Evolutionary conservation across 2,113 vertebrate species (phyloP).

Genomic region (Bagarius yarrelli): DNA sequence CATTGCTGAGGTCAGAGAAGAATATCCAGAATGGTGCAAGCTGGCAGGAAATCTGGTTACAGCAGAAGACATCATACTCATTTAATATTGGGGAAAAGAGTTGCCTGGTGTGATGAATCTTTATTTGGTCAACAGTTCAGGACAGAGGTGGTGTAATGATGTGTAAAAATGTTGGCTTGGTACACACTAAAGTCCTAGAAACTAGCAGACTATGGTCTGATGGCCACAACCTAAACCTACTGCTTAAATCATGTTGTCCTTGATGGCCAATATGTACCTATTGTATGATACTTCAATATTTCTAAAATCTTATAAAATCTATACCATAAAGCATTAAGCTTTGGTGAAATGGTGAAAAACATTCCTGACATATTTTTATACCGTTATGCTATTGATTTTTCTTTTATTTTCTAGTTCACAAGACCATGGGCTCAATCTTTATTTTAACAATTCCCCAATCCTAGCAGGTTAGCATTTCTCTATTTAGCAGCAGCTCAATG

Average conservation of each 20-base stretch:
- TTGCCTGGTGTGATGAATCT: background rate
- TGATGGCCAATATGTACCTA: background rate
- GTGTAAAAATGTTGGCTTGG: background rate
- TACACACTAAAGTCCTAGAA: background rate
- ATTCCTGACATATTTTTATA: constrained; percentile 21
- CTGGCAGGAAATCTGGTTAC: background rate
- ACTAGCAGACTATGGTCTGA: background rate
- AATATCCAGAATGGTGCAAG: background rate
- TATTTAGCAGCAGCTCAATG: constrained; percentile 7
- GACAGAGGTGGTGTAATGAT: background rate
- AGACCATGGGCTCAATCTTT: constrained; percentile 29
- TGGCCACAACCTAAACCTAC: too few relatives aligned
- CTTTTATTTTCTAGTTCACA: constrained; percentile 40
- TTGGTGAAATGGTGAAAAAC: constrained; percentile 29
- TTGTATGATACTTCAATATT: background rate
- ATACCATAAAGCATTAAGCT: background rate
- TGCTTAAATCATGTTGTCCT: background rate
- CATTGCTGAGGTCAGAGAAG: background rate
- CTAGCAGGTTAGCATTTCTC: constrained; percentile 18
- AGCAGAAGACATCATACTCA: background rate
- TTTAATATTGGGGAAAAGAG: background rate
- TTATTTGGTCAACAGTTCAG: background rate
- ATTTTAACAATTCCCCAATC: constrained; percentile 18
- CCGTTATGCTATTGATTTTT: constrained; percentile 48
- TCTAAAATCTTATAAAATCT: background rate